These are phyloP conservation scores for Nephrotoma guestfalica DNA, from an alignment of 2,888 invertebrate species.

Conservation along the genomic window DNA sequence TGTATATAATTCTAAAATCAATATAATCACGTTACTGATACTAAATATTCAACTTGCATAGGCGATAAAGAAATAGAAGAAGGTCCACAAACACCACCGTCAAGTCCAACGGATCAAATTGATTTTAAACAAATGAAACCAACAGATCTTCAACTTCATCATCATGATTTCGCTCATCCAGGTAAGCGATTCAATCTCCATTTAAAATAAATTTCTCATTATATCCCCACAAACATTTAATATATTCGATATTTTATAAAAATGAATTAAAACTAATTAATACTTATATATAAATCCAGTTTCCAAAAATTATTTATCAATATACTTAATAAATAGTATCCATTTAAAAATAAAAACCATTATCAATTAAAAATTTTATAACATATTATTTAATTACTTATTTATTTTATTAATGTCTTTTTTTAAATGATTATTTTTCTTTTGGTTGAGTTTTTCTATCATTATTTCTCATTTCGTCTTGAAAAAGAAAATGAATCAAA, in stretches of 20 bases:
- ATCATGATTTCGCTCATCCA: background rate
- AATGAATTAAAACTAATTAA: background rate
- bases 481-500: background rate
- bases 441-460: background rate
- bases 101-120: background rate
- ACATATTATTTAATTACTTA: background rate
- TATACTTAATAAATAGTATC: background rate
- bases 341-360: background rate
- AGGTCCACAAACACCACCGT: constrained; percentile 12
- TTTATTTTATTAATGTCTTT: background rate
- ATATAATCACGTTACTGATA: background rate
- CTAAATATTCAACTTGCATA: background rate
- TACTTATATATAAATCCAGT: background rate
- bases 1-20: background rate
- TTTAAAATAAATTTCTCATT: background rate
- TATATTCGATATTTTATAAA: background rate
- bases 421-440: background rate
- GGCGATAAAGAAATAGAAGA: background rate
- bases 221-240: background rate
- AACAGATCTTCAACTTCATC: background rate
- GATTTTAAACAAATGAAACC: background rate
- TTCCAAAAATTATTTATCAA: background rate
- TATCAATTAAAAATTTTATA: background rate
- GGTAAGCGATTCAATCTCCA: background rate
- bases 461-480: background rate